Evolutionary conservation across 2,113 vertebrate species (phyloP).

Genomic region (Zingel zingel): DNA sequence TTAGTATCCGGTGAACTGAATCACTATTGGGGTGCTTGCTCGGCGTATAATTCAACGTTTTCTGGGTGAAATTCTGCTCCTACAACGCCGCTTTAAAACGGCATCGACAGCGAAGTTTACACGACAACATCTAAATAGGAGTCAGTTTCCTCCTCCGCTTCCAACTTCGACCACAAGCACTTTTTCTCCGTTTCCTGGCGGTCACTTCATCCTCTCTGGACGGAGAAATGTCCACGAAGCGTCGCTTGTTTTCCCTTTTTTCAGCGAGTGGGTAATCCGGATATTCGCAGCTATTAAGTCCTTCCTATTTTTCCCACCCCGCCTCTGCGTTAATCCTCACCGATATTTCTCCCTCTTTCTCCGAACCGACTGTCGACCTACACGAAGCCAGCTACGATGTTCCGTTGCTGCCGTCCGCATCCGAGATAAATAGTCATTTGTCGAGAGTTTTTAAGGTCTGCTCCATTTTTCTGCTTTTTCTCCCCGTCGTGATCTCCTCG

Average conservation of each 20-base stretch:
- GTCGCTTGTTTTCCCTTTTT: conserved; percentile 70
- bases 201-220: conserved; percentile 64
- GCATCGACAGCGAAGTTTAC: conserved; percentile 47
- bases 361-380: conserved; percentile 2
- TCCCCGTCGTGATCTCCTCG: conserved; percentile 42
- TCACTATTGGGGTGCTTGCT: neutral
- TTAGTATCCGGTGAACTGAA: conserved; percentile 7
- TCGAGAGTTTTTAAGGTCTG: conserved; percentile 48
- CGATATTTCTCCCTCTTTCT: neutral
- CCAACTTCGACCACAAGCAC: conserved; percentile 38
- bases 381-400: neutral
- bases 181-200: neutral
- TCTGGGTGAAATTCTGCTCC: neutral
- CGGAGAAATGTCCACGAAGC: conserved; percentile 30
- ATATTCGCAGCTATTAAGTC: conserved; percentile 38
- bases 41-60: neutral
- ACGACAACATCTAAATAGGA: conserved; percentile 50
- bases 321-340: conserved; percentile 53
- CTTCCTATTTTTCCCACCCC: conserved; percentile 8
- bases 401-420: neutral
- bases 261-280: conserved; percentile 61
- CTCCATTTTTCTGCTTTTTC: conserved; percentile 28
- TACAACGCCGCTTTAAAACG: conserved; percentile 28
- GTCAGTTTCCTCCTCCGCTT: conserved; percentile 22
- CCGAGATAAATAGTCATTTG: conserved; percentile 38